Evolutionary conservation across 2,888 invertebrate genomes (phyloP), one percentile per base, ranked within the genome.

Genomic region (Xestia c-nigrum): DNA sequence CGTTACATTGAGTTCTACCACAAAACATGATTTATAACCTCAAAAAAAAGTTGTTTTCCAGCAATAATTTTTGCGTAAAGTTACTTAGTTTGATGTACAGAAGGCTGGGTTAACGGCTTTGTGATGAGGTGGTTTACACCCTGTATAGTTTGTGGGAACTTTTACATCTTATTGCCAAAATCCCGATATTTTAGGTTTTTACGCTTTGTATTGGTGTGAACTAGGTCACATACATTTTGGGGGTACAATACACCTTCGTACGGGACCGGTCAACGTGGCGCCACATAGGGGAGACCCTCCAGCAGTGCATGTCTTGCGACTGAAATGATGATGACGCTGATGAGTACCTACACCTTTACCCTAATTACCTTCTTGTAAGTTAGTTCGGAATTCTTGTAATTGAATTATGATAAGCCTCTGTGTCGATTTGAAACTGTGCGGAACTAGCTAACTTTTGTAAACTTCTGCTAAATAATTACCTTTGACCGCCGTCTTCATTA

Each of bases 391-490:
- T 52, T 66, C 5, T 24, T 40, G 66, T 40, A n/a, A 57, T 52
- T 21, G 3, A 64, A 74, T 73, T 78, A 73, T 43, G 55, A 50
- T 59, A 65, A 67, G 40, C 40, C n/a, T 61, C 31, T 46, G 52
- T 40, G 63, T 65, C 55, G 24, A 52, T 59, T 52, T 52, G 24
- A 79, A 75, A 74, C 50, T 81, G 21, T 74, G 16, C 10, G 68
- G 19, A 65, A 69, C 52, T 12, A 24, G 10, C n/a, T 52, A 82
- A 80, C 82, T 82, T 81, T 52, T 19, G 5, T 46, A 59, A 76
- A 82, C 68, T 80, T 65, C 24, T 47, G 24, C 63, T 74, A 68
- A 68, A 12, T 57, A 81, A 67, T 31, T 61, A 82, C 52, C 83
- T 80, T 52, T 69, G 52, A 75, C 59, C 65, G 46, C 14, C 52